These are phyloP conservation scores for Psittacula echo DNA, from an alignment of 2,797 vertebrate species.

Conservation along the genomic window DNA sequence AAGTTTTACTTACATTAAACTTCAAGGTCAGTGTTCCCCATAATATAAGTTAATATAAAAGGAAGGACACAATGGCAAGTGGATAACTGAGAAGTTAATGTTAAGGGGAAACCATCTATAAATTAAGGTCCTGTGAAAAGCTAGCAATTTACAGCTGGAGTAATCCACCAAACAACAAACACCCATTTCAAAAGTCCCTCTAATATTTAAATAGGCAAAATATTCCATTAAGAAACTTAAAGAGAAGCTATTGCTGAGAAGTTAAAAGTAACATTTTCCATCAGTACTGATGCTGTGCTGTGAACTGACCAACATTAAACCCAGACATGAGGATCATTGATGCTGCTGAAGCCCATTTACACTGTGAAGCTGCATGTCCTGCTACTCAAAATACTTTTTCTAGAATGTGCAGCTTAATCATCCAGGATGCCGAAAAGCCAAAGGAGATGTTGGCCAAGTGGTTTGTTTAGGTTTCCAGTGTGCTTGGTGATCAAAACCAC, in stretches of 20 bases:
- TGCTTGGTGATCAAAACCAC: neutral
- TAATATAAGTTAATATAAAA: neutral
- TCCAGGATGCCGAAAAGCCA: neutral
- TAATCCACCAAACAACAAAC: neutral
- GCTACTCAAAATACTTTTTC: neutral
- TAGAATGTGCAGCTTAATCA: neutral
- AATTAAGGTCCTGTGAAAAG: neutral
- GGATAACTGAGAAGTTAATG: neutral
- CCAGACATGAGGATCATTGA: neutral
- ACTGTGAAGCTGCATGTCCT: neutral
- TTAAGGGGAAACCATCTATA: neutral
- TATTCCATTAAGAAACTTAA: neutral
- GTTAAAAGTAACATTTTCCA: neutral
- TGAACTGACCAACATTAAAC: neutral
- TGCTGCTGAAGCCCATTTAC: neutral
- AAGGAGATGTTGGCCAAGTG: neutral
- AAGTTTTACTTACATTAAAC: neutral
- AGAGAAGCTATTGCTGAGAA: neutral
- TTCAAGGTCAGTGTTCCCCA: neutral
- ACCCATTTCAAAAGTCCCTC: neutral
- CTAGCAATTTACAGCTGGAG: neutral
- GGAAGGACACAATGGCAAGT: neutral
- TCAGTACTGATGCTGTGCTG: neutral
- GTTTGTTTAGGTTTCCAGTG: slow-evolving; percentile 41
- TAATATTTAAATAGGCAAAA: neutral